Percentiles rank a stretch among this genome's conserved stretches.
These are phyloP conservation scores for Temnothorax curvispinosus DNA, from an alignment of 1,140 invertebrate genomes.

Conservation along the genomic window DNA sequence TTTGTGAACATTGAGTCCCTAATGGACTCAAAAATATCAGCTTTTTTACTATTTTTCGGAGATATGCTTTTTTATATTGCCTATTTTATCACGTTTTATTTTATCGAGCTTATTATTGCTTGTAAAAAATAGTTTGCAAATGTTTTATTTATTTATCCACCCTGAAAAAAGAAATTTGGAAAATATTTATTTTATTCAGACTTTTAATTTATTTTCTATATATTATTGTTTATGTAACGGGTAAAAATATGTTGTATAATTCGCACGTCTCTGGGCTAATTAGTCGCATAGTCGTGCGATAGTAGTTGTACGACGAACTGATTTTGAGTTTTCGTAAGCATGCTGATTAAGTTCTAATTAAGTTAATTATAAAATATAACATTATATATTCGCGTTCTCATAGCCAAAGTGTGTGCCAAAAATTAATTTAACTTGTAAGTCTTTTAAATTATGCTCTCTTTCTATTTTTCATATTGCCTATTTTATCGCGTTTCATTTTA, in stretches of 20 bases:
- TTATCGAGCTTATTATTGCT: neutral
- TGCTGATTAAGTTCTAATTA: neutral
- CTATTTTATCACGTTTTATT: too few relatives aligned
- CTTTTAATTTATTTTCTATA: too few relatives aligned
- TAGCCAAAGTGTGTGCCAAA: conserved; percentile 37
- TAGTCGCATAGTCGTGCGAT: neutral
- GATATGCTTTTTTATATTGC: neutral
- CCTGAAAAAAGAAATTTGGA: too few relatives aligned
- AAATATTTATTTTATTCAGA: too few relatives aligned
- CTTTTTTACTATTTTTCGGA: neutral
- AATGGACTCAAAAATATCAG: neutral
- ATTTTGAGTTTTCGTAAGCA: neutral
- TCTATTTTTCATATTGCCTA: neutral
- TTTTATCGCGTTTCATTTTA: neutral
- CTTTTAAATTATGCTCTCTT: neutral
- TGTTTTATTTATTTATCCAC: too few relatives aligned
- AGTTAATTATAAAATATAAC: neutral
- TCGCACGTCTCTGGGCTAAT: neutral
- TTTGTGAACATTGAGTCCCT: neutral
- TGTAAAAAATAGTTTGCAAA: neutral
- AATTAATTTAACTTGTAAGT: neutral
- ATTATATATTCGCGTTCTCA: neutral
- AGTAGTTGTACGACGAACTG: neutral
- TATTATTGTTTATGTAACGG: too few relatives aligned
- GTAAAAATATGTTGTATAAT: neutral